Evolutionary conservation across 1,140 invertebrate genomes (phyloP).

Genomic region (Apolygus lucorum): DNA sequence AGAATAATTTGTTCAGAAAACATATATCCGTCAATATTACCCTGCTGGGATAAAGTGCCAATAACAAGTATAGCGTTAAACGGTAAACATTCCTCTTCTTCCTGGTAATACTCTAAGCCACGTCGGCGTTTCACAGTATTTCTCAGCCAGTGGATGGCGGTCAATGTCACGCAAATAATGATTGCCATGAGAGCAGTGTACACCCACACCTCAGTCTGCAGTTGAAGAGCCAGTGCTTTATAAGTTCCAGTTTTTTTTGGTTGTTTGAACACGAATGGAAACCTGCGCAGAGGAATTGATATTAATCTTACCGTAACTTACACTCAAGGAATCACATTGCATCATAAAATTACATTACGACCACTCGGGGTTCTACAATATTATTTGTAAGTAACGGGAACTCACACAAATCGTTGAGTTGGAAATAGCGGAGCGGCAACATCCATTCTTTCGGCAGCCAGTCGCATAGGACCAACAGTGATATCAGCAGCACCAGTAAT

Average conservation of each 20-base stretch:
- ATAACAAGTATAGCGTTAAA: background rate
- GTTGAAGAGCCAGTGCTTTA: background rate
- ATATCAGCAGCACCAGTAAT: background rate
- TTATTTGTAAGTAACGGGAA: too few relatives aligned
- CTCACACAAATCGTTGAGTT: background rate
- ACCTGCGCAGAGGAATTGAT: too few relatives aligned
- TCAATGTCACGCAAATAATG: background rate
- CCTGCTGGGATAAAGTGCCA: background rate
- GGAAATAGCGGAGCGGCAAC: background rate
- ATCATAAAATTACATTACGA: too few relatives aligned
- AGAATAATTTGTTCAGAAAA: too few relatives aligned
- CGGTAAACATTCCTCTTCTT: background rate
- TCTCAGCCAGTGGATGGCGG: background rate
- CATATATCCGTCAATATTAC: too few relatives aligned
- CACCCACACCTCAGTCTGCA: background rate
- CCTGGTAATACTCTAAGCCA: background rate
- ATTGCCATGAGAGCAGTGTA: background rate
- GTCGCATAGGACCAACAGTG: background rate
- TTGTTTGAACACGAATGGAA: conserved; percentile 4
- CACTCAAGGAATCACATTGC: too few relatives aligned
- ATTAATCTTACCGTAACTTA: too few relatives aligned
- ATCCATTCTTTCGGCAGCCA: background rate
- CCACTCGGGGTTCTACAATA: too few relatives aligned
- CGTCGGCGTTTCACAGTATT: background rate
- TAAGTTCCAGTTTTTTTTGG: conserved; percentile 4